Percentiles rank a stretch among this genome's conserved stretches.
These are phyloP conservation scores for Eristalis intricaria DNA, from an alignment of 2,888 invertebrate genomes.

Conservation along the genomic window DNA sequence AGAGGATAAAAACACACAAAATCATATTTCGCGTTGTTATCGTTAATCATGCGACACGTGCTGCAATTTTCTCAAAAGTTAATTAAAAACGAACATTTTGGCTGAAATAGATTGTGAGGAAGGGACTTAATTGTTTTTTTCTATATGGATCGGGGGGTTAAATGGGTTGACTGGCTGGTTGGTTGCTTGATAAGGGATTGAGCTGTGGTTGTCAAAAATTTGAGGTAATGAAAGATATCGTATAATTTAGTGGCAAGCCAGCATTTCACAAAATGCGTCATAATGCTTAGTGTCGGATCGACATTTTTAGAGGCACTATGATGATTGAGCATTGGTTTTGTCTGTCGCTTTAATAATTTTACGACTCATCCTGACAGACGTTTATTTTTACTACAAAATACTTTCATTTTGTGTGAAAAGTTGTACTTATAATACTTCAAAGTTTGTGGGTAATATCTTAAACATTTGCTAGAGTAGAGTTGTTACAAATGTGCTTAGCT, in stretches of 20 bases:
- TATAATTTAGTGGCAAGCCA: conserved; percentile 30
- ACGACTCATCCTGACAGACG: background rate
- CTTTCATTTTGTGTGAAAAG: background rate
- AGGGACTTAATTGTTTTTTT: conserved; percentile 18
- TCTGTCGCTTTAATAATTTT: background rate
- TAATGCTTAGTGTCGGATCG: background rate
- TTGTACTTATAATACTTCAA: background rate
- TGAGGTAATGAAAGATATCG: conserved; percentile 25
- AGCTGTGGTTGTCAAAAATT: conserved; percentile 41
- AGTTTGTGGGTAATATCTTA: background rate
- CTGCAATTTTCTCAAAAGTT: conserved; percentile 39
- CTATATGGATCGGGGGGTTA: conserved; percentile 2
- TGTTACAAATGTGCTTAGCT: background rate
- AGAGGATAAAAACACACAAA: background rate
- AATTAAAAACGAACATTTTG: conserved; percentile 44
- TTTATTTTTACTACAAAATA: background rate
- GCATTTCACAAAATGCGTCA: background rate
- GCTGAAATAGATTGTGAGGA: conserved; percentile 11
- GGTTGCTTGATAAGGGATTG: conserved; percentile 44
- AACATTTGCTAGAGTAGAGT: background rate
- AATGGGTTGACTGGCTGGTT: background rate
- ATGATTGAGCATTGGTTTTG: background rate
- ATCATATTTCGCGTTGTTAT: conserved; percentile 15
- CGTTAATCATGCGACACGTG: conserved; percentile 56
- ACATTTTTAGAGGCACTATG: background rate